Evolutionary conservation across 2,797 vertebrate genomes (phyloP).

Genomic region (Anabas testudineus): DNA sequence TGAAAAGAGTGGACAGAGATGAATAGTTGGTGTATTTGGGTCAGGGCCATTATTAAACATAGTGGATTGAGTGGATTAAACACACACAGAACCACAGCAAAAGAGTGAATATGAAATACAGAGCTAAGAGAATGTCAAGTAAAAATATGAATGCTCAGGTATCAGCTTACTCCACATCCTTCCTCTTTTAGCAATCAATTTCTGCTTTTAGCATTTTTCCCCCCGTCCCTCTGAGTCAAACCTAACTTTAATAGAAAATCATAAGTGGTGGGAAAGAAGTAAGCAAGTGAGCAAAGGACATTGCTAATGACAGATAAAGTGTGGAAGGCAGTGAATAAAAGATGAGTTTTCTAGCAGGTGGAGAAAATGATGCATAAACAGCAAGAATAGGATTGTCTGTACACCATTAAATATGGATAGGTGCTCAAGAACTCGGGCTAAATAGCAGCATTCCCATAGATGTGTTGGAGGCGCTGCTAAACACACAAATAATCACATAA

Average conservation of each 20-base stretch:
- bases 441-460: conserved; percentile 69
- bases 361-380: conserved; percentile 71
- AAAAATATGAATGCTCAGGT: conserved; percentile 28
- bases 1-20: conserved; percentile 59
- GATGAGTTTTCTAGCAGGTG: conserved; percentile 69
- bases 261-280: conserved; percentile 15
- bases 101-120: conserved; percentile 28
- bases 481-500: conserved; percentile 64
- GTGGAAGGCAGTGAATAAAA: conserved; percentile 72
- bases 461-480: conserved; percentile 55
- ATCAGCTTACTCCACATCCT: conserved; percentile 13
- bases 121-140: conserved; percentile 20
- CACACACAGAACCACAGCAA: conserved; percentile 11
- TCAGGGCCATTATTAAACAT: conserved; percentile 70
- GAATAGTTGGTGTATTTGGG: conserved; percentile 76
- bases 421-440: conserved; percentile 54
- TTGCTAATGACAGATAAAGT: conserved; percentile 69
- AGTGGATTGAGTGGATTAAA: conserved; percentile 48
- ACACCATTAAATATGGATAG: conserved; percentile 74
- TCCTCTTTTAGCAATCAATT: conserved; percentile 1
- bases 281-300: conserved; percentile 28
- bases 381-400: conserved; percentile 63
- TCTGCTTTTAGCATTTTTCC: conserved; percentile 13
- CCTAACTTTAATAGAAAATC: conserved; percentile 35
- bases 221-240: conserved; percentile 14